Evolutionary conservation across 2,888 invertebrate genomes (phyloP), one percentile per base, ranked within the genome.

Genomic region (Callimorpha dominula): DNA sequence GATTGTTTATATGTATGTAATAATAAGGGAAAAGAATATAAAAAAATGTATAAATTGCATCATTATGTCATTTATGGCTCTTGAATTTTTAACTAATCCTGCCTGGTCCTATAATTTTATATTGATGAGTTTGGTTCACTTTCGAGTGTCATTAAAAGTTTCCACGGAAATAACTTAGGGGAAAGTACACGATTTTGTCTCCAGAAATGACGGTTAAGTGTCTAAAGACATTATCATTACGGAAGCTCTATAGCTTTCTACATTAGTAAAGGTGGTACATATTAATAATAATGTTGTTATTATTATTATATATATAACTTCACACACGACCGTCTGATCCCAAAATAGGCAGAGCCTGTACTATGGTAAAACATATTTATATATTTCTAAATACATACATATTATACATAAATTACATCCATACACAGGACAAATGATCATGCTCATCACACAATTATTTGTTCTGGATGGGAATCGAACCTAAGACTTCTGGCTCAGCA

Each of bases 141-240:
- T 43, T 52, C 49, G 31, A 40, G 50, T 50, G 42, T 70, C 69
- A 63, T 63, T 52, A 70, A 63, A 70, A 70, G 49, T 65, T 70
- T 70, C 65, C 40, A 65, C 20, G 65, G 52, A 64, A 65, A 68
- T 65, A 65, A 73, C 65, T 74, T 46, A 54, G n/a, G 17, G 49
- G 46, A 60, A 70, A 70, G 60, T 57, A 64, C 50, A 49, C 62
- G 71, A 68, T 68, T 63, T 57, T 54, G 54, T 68, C 71, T 54
- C 68, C 66, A n/a, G 46, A 73, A 70, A 75, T 73, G 31, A 65
- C 43, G 65, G 67, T 70, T 72, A 77, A 76, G 74, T 68, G 71
- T 71, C 72, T 63, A 14, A 72, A 78, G 49, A 65, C 74, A 81
- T 80, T 74, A 77, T 76, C 78, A 69, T 78, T 75, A 75, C 1